These are phyloP conservation scores for Isoperla grammatica DNA, from an alignment of 2,888 invertebrate genomes.

Conservation along the genomic window DNA sequence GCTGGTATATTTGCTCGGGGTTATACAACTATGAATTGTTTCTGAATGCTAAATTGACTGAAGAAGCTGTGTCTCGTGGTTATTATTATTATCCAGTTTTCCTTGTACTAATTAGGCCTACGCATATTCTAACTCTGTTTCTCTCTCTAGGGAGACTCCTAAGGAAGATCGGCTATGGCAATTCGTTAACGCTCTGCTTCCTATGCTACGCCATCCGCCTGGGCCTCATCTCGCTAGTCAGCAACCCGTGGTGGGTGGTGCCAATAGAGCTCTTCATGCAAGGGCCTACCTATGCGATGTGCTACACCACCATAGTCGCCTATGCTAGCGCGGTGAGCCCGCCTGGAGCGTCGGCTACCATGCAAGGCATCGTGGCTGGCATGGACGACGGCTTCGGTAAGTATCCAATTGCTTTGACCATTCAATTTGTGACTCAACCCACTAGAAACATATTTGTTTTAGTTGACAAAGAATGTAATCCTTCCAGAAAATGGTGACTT, in stretches of 20 bases:
- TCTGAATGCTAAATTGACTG: no score
- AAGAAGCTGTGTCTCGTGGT: no score
- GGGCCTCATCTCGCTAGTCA: slow-evolving; percentile 66
- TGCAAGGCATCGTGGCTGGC: slow-evolving; percentile 82
- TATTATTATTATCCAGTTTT: no score
- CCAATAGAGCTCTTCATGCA: slow-evolving; percentile 74
- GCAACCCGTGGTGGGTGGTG: slow-evolving; percentile 77
- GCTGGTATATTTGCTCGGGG: no score
- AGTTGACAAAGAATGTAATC: background rate
- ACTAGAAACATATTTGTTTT: slow-evolving; percentile 20
- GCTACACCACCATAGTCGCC: slow-evolving; percentile 73
- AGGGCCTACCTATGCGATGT: slow-evolving; percentile 81
- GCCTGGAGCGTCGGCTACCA: slow-evolving; percentile 72
- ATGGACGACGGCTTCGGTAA: slow-evolving; percentile 79
- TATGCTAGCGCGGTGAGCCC: slow-evolving; percentile 61
- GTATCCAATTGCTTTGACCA: slow-evolving; percentile 28
- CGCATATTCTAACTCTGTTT: no score
- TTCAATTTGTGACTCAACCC: no score
- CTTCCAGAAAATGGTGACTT: slow-evolving; percentile 19
- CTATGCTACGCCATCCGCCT: slow-evolving; percentile 69
- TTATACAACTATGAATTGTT: no score
- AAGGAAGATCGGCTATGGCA: slow-evolving; percentile 69
- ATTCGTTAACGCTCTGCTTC: slow-evolving; percentile 71
- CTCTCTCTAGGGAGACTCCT: slow-evolving; percentile 62
- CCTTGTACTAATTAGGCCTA: no score